These are phyloP conservation scores for Pachypsylla venusta DNA, from an alignment of 1,140 invertebrate species.

Conservation along the genomic window DNA sequence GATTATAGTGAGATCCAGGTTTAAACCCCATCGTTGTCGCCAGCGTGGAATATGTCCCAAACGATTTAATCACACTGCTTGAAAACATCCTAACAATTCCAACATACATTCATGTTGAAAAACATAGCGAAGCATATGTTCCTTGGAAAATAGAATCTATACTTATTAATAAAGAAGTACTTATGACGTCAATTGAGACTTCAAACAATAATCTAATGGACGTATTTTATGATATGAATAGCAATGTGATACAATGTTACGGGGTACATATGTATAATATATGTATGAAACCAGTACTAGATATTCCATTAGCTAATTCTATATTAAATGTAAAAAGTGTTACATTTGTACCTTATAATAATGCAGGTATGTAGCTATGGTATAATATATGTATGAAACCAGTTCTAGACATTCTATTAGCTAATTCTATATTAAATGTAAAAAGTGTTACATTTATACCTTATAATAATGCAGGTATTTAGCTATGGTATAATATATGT, in stretches of 20 bases:
- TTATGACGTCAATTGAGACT: background rate
- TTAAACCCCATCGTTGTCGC: too few relatives aligned
- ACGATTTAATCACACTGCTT: background rate
- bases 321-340: background rate
- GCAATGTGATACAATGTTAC: constrained; percentile 1
- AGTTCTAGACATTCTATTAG: too few relatives aligned
- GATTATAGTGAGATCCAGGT: too few relatives aligned
- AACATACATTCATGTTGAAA: background rate
- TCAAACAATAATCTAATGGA: background rate
- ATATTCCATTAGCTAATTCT: background rate
- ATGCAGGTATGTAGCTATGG: background rate
- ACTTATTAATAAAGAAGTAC: background rate
- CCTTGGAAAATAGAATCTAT: background rate
- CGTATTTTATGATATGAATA: constrained; percentile 1
- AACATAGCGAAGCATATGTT: background rate
- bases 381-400: too few relatives aligned
- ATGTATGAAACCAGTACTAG: background rate
- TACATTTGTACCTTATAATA: background rate
- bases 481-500: too few relatives aligned
- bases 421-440: too few relatives aligned
- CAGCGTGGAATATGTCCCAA: background rate
- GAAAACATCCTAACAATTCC: background rate
- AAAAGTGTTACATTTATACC: too few relatives aligned
- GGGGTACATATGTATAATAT: background rate
- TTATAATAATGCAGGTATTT: too few relatives aligned